Conservation (phyloP, 2,113 vertebrate genomes). For the Grallaria varia region DNA sequence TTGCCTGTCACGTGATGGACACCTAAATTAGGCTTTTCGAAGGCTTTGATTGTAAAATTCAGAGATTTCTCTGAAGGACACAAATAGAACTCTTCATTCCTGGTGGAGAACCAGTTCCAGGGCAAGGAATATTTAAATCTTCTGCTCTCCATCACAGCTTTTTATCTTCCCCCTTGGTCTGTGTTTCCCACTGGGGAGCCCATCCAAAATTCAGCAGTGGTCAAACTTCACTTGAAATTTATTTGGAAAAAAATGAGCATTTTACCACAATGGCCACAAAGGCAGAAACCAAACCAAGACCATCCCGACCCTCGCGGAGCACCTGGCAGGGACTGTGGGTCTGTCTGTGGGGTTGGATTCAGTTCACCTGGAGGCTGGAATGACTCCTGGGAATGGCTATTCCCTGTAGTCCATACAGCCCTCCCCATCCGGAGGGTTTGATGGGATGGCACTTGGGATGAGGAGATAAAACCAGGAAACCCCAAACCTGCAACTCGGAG, state of each 20-base stretch:
- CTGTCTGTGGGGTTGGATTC: not conserved
- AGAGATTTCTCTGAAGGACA: not conserved
- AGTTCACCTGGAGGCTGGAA: accelerated
- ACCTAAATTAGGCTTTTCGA: not conserved
- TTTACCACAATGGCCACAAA: not conserved
- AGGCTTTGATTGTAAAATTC: not conserved
- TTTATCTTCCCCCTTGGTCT: not conserved
- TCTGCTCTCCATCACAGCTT: not conserved
- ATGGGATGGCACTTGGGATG: not conserved
- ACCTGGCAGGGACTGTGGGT: not conserved
- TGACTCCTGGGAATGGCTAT: not conserved
- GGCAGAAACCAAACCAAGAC: not conserved
- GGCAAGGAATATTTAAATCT: not conserved
- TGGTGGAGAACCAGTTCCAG: not conserved
- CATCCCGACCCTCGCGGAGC: not conserved
- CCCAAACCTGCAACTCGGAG: accelerated
- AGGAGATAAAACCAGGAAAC: not conserved
- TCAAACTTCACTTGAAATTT: no score
- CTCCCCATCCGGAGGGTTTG: not conserved
- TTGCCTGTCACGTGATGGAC: not conserved
- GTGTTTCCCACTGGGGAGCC: not conserved
- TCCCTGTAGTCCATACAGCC: not conserved
- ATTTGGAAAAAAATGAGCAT: not conserved
- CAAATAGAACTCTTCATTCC: not conserved
- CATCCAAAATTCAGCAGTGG: not conserved